Conservation (phyloP, 2,888 invertebrate genomes). For the Hyalella azteca region DNA sequence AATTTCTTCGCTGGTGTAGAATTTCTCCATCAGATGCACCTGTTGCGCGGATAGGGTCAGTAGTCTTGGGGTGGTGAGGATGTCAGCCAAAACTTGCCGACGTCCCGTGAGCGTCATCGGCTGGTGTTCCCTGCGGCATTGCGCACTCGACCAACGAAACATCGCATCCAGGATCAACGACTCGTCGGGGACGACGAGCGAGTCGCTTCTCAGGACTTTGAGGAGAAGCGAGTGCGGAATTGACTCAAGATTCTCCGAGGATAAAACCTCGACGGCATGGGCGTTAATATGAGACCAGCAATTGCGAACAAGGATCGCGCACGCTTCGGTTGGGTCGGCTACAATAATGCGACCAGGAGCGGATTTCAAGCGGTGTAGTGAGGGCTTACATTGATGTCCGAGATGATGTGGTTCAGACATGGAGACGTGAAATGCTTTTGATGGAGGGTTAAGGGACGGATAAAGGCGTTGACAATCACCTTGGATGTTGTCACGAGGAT, state of each 20-base stretch:
- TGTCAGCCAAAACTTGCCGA: slow-evolving; percentile 66
- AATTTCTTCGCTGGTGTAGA: slow-evolving; percentile 6
- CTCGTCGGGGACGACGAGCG: slow-evolving; percentile 72
- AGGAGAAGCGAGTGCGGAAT: slow-evolving; percentile 69
- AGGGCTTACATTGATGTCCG: too few species aligned
- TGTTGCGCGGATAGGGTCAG: slow-evolving; percentile 69
- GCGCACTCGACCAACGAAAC: slow-evolving; percentile 64
- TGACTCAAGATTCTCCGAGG: slow-evolving; percentile 69
- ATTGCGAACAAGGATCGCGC: slow-evolving; percentile 72
- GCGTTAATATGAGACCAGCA: slow-evolving; percentile 72
- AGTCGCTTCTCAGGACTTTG: slow-evolving; percentile 72
- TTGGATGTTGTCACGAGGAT: neutral
- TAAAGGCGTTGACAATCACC: neutral
- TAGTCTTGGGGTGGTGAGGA: slow-evolving; percentile 72
- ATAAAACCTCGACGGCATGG: slow-evolving; percentile 68
- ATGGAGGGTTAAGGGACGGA: neutral
- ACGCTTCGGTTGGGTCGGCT: slow-evolving; percentile 61
- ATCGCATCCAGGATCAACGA: slow-evolving; percentile 68
- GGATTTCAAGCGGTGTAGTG: too few species aligned
- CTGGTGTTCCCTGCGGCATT: slow-evolving; percentile 68
- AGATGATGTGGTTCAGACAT: too few species aligned
- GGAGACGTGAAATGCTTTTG: slow-evolving; percentile 40
- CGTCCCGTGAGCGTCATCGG: slow-evolving; percentile 67
- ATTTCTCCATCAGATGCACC: slow-evolving; percentile 34
- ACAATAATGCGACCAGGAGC: neutral